Conservation (phyloP, 35 echinoderm and acorn worm species). For the Apostichopus californicus region DNA sequence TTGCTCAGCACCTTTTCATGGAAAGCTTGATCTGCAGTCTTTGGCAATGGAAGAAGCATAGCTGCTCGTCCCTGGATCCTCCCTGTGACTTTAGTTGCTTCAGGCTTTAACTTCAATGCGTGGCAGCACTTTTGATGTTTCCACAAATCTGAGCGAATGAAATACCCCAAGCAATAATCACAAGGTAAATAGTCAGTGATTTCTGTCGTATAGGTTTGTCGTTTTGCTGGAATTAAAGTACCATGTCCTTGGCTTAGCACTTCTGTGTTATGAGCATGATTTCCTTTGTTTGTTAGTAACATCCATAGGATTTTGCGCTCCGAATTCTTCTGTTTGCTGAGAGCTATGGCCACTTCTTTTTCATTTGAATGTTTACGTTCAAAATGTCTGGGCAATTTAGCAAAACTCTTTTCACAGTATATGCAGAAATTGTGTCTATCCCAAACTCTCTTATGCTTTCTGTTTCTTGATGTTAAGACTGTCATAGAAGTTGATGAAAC, state of each 20-base stretch:
- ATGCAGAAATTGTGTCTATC: slow-evolving; percentile 40
- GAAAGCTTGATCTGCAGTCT: background rate
- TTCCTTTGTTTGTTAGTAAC: slow-evolving; percentile 54
- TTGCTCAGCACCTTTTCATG: slow-evolving; percentile 11
- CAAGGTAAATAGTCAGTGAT: background rate
- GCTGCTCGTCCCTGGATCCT: slow-evolving; percentile 36
- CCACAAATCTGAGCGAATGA: slow-evolving; percentile 1
- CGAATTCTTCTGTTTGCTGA: slow-evolving; percentile 30
- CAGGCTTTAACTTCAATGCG: background rate
- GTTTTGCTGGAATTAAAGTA: background rate
- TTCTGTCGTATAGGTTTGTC: background rate
- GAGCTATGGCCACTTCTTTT: slow-evolving; percentile 12
- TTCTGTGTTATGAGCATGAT: slow-evolving; percentile 54
- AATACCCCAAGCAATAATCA: background rate
- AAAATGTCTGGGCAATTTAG: slow-evolving; percentile 50
- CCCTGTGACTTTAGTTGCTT: background rate
- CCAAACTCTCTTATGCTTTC: slow-evolving; percentile 20
- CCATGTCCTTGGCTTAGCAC: slow-evolving; percentile 13
- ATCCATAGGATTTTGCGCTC: slow-evolving; percentile 28
- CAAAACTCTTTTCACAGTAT: slow-evolving; percentile 29
- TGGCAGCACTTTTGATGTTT: slow-evolving; percentile 51
- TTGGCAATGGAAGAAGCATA: slow-evolving; percentile 32
- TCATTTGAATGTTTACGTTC: slow-evolving; percentile 40
- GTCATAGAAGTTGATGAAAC: background rate
- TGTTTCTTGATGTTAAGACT: slow-evolving; percentile 30